These are phyloP conservation scores for Cantharis lateralis DNA, from an alignment of 2,888 invertebrate genomes.

Conservation along the genomic window DNA sequence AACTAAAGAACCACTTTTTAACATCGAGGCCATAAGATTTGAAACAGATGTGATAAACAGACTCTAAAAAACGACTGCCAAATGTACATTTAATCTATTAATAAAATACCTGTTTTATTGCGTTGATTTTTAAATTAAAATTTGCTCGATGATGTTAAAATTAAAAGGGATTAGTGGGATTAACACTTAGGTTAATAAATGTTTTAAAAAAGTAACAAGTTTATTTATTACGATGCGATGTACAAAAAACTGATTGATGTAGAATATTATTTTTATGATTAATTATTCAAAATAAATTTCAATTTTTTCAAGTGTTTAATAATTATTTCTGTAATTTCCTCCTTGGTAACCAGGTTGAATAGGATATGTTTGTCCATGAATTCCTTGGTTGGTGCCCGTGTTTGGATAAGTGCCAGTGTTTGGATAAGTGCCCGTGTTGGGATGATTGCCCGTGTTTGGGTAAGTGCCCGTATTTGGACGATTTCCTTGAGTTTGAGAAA, in stretches of 20 bases:
- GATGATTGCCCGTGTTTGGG: neutral
- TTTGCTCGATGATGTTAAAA: neutral
- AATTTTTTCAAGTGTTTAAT: neutral
- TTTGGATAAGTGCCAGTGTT: neutral
- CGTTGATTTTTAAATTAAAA: too few species aligned
- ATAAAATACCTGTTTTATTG: too few species aligned
- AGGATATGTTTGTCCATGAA: neutral
- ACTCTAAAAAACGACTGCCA: too few species aligned
- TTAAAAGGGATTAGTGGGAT: neutral
- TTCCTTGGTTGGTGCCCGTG: neutral
- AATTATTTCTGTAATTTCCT: neutral
- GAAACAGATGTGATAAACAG: too few species aligned
- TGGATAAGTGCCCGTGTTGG: neutral
- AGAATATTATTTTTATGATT: neutral
- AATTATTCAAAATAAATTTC: neutral
- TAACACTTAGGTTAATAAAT: neutral
- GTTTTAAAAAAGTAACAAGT: neutral
- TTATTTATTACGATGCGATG: neutral
- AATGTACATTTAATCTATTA: too few species aligned
- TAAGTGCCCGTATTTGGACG: neutral
- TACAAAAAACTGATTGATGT: neutral
- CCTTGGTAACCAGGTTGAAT: conserved; percentile 1
- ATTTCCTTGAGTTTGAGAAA: neutral
- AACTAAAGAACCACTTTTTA: too few species aligned
- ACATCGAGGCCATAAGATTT: too few species aligned